Base-by-base conservation (phyloP, 2,113 vertebrate species). In the Dasyornis broadbenti region DNA sequence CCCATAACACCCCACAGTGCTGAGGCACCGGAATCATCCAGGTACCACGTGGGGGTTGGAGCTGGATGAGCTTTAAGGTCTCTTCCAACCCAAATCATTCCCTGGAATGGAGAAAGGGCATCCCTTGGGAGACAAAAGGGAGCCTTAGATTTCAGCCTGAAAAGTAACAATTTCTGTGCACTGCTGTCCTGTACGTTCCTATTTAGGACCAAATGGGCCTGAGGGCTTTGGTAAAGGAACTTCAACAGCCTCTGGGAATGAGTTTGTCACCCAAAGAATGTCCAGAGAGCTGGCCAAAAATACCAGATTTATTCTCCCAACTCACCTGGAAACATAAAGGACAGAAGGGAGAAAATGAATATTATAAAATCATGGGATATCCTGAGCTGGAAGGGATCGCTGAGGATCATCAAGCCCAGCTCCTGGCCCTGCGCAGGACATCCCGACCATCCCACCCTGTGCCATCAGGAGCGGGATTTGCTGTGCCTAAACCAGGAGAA, bases 301-400 rank as follows among this genome's bases (percentile, higher is more conserved):
- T 64, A 3, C 0, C 35, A 76, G 24, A 63, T 89, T 75, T 87
- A 24, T 88, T 40, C 27, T 89, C 44, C 11, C 19, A 17, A 0
- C 3, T 65, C 10, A 37, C 5, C 18, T 44, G n/a, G 35, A 16
- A 65, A n/a, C 0, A 2, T 16, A n/a, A 26, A 7, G 11, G 45
- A n/a, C 14, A 71, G 47, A 37, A 52, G 4, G 16, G 3, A 52
- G 19, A 47, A 63, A 71, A 47, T 61, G 6, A 61, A 24, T 11
- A 6, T 1, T 23, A 24, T 0, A 14, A 20, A 54, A 28, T 2
- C 39, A 13, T 26, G 26, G 63, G 76, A 54, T 22, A 61, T 5
- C 30, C 47, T 54, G 47, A 61, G 13, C 1, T 82, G 61, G 30
- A 40, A 31, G 11, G 26, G 20, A 60, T 16, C n/a, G 49, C 56